phyloP scores from a whole-genome alignment of 2,888 invertebrate species.

The Craniophora ligustri region DNA sequence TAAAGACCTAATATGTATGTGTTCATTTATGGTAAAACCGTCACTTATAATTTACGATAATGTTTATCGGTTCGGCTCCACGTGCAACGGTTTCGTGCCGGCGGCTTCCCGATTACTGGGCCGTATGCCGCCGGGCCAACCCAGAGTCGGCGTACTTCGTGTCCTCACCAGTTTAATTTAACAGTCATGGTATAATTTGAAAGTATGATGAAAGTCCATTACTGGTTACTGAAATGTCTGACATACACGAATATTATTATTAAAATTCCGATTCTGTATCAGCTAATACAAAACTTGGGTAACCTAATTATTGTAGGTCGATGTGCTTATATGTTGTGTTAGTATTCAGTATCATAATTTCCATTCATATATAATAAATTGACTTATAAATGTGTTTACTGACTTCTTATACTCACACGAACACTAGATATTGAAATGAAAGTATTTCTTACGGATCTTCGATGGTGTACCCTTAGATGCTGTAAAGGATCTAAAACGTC shows the following conservation, averaged over 20 bases:
- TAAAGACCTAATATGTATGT: no score
- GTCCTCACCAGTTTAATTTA: no score
- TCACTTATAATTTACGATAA: background rate
- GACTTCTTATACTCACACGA: no score
- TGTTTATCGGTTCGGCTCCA: conserved; percentile 27
- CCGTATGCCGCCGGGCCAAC: conserved; percentile 30
- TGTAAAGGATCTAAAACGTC: no score
- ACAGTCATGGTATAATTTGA: no score
- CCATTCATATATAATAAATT: no score
- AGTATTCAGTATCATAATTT: background rate
- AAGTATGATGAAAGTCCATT: background rate
- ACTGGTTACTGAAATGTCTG: background rate
- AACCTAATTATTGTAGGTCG: conserved; percentile 10
- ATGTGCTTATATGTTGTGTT: conserved; percentile 21
- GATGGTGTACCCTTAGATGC: no score
- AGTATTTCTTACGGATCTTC: no score
- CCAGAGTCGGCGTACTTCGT: conserved; percentile 8
- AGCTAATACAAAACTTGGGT: conserved; percentile 2
- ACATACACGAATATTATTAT: background rate
- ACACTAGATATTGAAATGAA: no score
- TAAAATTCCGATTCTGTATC: background rate
- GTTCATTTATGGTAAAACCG: conserved; percentile 25
- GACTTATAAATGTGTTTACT: no score
- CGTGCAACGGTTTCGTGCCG: conserved; percentile 39
- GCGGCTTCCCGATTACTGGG: conserved; percentile 32